phyloP scores from a whole-genome alignment of 2,888 invertebrate species.

The Megaustenia siamemsis region DNA sequence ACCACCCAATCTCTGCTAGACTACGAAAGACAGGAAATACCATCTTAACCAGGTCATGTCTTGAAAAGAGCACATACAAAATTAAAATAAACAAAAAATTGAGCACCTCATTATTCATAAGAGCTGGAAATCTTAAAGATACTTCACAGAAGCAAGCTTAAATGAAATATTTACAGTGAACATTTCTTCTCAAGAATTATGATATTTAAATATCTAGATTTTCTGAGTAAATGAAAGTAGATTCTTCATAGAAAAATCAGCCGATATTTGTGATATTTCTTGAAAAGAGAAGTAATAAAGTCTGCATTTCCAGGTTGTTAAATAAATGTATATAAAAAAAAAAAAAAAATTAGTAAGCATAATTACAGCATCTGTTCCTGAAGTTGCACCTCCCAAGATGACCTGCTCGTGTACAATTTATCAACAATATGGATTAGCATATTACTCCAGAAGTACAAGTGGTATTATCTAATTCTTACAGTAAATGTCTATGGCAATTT shows the following conservation, averaged over 20 bases:
- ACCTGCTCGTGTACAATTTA: conserved; percentile 36
- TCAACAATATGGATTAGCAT: not conserved
- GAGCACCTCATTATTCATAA: too few species aligned
- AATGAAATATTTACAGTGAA: too few species aligned
- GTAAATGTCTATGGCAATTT: not conserved
- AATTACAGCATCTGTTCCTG: conserved; percentile 42
- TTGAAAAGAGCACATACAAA: too few species aligned
- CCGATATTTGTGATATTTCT: not conserved
- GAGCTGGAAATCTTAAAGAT: too few species aligned
- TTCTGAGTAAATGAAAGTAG: too few species aligned
- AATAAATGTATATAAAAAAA: not conserved
- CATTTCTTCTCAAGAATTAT: too few species aligned
- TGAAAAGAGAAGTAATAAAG: conserved; percentile 1
- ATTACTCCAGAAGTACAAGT: not conserved
- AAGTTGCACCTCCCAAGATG: conserved; percentile 30
- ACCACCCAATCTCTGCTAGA: not conserved
- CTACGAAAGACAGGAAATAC: not conserved
- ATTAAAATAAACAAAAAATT: too few species aligned
- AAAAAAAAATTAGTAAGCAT: conserved; percentile 5
- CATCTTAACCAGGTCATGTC: too few species aligned
- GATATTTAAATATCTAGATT: too few species aligned
- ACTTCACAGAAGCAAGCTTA: too few species aligned
- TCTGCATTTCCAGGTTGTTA: not conserved
- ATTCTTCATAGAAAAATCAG: not conserved
- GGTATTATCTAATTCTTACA: not conserved